phyloP scores from a whole-genome alignment of 1,140 invertebrate species.

The Drosophila suzukii region DNA sequence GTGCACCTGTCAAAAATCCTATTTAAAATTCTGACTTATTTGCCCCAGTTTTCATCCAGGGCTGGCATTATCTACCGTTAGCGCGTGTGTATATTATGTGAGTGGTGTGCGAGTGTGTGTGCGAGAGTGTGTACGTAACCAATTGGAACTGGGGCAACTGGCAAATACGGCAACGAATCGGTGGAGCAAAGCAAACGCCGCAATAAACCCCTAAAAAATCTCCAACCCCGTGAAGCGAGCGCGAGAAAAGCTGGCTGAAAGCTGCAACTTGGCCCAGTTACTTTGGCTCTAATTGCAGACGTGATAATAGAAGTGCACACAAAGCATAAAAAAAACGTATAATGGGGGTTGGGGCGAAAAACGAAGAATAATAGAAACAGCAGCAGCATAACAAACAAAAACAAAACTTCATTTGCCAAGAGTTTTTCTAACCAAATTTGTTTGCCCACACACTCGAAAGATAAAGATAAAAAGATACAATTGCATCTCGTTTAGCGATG shows the following conservation, averaged over 20 bases:
- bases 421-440: conserved; percentile 55
- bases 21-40: conserved; percentile 55
- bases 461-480: conserved; percentile 11
- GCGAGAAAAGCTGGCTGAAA: conserved; percentile 56
- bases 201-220: conserved; percentile 70
- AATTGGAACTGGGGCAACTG: conserved; percentile 79
- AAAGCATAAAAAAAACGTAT: not conserved
- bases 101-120: conserved; percentile 9
- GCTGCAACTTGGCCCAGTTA: conserved; percentile 77
- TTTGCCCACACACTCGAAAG: conserved; percentile 47
- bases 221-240: conserved; percentile 42
- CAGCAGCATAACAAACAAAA: conserved; percentile 49
- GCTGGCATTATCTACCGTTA: conserved; percentile 57
- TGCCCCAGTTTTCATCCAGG: conserved; percentile 75
- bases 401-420: conserved; percentile 63
- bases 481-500: conserved; percentile 32
- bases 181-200: conserved; percentile 77
- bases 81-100: conserved; percentile 22
- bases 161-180: conserved; percentile 64
- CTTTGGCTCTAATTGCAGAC: conserved; percentile 76
- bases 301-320: conserved; percentile 70
- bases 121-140: conserved; percentile 65
- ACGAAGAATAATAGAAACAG: conserved; percentile 1
- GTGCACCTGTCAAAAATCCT: conserved; percentile 67
- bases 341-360: not conserved